A percentile compares a stretch with the other conserved stretches of the same genome.
Conservation (phyloP, 2,888 invertebrate species). For the Ormyrus thymus region DNA sequence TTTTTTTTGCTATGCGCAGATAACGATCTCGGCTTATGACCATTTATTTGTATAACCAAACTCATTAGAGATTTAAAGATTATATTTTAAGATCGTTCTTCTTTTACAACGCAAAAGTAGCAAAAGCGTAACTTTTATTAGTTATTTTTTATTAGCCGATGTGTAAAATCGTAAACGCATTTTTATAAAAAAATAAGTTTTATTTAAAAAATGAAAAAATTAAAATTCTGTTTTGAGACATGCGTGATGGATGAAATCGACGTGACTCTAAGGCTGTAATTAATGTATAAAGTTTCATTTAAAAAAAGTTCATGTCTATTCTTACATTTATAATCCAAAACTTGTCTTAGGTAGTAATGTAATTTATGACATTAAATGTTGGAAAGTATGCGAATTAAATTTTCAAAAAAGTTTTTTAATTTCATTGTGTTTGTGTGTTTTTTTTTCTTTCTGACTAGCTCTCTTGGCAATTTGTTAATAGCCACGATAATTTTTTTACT, state of each 20-base stretch:
- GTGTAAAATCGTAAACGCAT: conserved; percentile 26
- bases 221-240: conserved; percentile 37
- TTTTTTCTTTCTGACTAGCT: conserved; percentile 43
- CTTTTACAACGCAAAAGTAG: conserved; percentile 41
- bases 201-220: conserved; percentile 36
- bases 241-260: conserved; percentile 43
- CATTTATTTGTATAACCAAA: conserved; percentile 47
- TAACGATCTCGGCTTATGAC: conserved; percentile 60
- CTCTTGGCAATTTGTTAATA: neutral
- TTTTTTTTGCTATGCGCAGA: conserved; percentile 51
- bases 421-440: conserved; percentile 49
- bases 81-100: conserved; percentile 28
- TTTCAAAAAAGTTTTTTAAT: conserved; percentile 54
- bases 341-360: conserved; percentile 58
- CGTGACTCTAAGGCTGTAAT: conserved; percentile 61
- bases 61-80: conserved; percentile 30
- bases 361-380: conserved; percentile 60
- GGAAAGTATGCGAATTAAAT: conserved; percentile 56
- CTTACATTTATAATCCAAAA: conserved; percentile 56
- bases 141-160: conserved; percentile 32
- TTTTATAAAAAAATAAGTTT: conserved; percentile 33
- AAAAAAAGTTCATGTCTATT: conserved; percentile 55
- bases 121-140: conserved; percentile 40
- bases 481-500: neutral
- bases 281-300: conserved; percentile 61